Evolutionary conservation across 1,140 invertebrate species (phyloP), one percentile per base, ranked within the genome.

Genomic region (Drosophila ambigua): DNA sequence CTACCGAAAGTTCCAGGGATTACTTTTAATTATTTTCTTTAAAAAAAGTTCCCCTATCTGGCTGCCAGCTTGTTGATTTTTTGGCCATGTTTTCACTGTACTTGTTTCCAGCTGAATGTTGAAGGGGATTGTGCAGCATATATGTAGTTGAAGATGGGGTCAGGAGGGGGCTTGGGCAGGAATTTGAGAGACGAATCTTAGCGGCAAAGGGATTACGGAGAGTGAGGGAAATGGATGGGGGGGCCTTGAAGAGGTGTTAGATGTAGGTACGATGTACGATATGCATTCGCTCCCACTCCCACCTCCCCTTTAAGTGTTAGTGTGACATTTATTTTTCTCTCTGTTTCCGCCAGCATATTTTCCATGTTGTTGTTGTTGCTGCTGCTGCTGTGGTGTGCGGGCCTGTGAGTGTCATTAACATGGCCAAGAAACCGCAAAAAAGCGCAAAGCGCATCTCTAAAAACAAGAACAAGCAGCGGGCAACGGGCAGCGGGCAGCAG

Each of bases 371-470:
- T 51, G 11, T 52, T 52, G 51, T 39, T 52, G 31, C 23, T 59
- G 41, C 59, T 51, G 60, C 45, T 57, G 15, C 39, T 65, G 62
- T 39, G 52, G 77, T 65, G 9, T 35, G 31, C 9, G 9, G 11
- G 35, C 35, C 35, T 65, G 65, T 64, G 79, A 88, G 83, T 88
- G 83, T 88, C 83, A 88, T 88, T 88, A 88, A 88, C 83, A 88
- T 74, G 83, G 83, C 79, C 80, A 79, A 88, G 83, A 76, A 72
- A 88, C 83, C 79, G 79, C 83, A 88, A 88, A 88, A 87, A 88
- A 88, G 79, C 76, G 72, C 83, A 83, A 88, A 88, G 79, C 76
- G 76, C 83, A 88, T 83, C 83, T 83, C 74, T 79, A 71, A 68
- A 76, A 69, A 59, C 45, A 69, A 68, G 45, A 54, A 55, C 28